Evolutionary conservation across 2,888 invertebrate species (phyloP), one percentile per base, ranked within the genome.

Genomic region (Ellobium chinense): DNA sequence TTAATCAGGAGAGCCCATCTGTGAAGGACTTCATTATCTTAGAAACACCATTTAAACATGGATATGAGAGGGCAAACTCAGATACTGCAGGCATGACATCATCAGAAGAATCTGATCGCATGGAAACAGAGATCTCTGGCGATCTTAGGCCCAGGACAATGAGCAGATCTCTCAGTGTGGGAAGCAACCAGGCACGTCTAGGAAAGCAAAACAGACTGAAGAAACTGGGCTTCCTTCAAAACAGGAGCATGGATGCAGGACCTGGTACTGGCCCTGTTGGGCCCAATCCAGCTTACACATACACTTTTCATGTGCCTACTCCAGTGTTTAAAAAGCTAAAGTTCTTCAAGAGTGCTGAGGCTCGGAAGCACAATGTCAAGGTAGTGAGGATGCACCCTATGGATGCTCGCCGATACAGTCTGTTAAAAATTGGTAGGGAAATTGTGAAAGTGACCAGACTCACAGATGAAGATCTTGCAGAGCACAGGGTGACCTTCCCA

Each of bases 381-480:
- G 66, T 88, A 63, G 89, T 91, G 21, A 86, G 89, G 68, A 89
- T 91, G 89, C 91, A 90, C 78, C 91, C 91, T 18, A 91, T 85
- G 87, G 91, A 90, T 87, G 91, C 91, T 2, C 84, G 90, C 31
- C 86, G 87, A 63, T 91, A 90, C 83, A 91, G 90, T 73, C 79
- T 91, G 78, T 70, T 91, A 29, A 91, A 91, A 82, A 90, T 91
- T 69, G 91, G 91, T 21, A 83, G 86, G 27, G 91, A 90, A 74
- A 81, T 88, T 27, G 88, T 91, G 0, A 85, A 85, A 78, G 73
- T 89, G 37, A 77, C 78, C 18, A 86, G 87, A 39, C 78, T 91
- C 21, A 83, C 88, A 9, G 77, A 78, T 1, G 69, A 79, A 46
- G 85, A 85, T 46, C 77, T 87, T 14, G 65, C 78, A 31, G 73